Evolutionary conservation across 2,888 invertebrate genomes (phyloP).

Genomic region (Nebria brevicollis): DNA sequence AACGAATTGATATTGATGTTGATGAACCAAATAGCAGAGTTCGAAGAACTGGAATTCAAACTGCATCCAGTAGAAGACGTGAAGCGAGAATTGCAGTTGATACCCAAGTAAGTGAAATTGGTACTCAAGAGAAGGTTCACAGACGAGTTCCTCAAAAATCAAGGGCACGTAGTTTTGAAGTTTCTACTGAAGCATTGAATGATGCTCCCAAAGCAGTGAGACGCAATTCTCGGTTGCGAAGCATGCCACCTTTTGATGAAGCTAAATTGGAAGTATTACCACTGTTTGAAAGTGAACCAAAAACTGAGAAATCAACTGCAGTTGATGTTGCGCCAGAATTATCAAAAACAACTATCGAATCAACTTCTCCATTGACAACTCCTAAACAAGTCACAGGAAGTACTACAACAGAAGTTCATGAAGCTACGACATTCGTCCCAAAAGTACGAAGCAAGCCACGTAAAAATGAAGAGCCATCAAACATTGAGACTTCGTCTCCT

Average conservation of each 20-base stretch:
- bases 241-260: constrained; percentile 56
- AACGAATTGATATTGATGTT: constrained; percentile 39
- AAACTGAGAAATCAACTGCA: constrained; percentile 52
- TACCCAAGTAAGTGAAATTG: constrained; percentile 17
- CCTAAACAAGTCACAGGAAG: constrained; percentile 23
- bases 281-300: constrained; percentile 59
- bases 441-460: background rate
- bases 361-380: constrained; percentile 27
- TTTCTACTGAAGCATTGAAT: constrained; percentile 19
- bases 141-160: constrained; percentile 12
- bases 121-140: constrained; percentile 22
- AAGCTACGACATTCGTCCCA: background rate
- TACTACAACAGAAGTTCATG: background rate
- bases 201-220: constrained; percentile 19
- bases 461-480: background rate
- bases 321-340: constrained; percentile 39
- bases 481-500: background rate
- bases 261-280: constrained; percentile 60
- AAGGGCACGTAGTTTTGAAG: constrained; percentile 30
- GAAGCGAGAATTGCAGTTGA: constrained; percentile 43
- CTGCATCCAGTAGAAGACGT: constrained; percentile 34
- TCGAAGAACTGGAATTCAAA: constrained; percentile 22
- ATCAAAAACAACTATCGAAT: constrained; percentile 22
- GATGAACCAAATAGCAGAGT: constrained; percentile 27
- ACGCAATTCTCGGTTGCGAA: constrained; percentile 51